Evolutionary conservation across 2,888 invertebrate genomes (phyloP).

Genomic region (Drosophila nigricruria): DNA sequence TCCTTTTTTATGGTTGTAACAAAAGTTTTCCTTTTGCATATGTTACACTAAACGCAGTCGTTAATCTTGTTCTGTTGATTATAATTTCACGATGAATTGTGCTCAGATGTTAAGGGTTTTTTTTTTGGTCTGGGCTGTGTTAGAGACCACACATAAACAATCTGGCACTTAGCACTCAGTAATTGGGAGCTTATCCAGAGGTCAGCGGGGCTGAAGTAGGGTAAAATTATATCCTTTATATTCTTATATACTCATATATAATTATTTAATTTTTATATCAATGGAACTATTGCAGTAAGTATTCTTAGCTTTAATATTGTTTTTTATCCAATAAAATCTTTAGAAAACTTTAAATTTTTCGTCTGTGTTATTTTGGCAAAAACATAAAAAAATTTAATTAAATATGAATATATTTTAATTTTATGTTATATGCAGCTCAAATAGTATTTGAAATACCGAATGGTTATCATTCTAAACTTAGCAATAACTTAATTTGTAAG

Average conservation of each 20-base stretch:
- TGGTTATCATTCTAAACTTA: no score
- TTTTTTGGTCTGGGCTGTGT: background rate
- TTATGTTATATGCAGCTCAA: no score
- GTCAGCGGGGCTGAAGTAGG: background rate
- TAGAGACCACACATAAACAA: background rate
- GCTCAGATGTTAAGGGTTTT: slow-evolving; percentile 33
- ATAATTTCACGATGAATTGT: slow-evolving; percentile 44
- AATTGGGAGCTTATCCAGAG: background rate
- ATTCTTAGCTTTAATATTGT: no score
- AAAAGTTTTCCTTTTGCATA: slow-evolving; percentile 68
- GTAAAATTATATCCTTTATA: background rate
- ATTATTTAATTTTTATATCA: background rate
- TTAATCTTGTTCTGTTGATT: slow-evolving; percentile 50
- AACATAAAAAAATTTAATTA: no score
- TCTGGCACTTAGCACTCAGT: slow-evolving; percentile 4
- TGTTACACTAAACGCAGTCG: slow-evolving; percentile 37
- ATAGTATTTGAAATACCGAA: no score
- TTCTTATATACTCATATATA: background rate
- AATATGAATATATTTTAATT: no score
- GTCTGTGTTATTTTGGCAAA: no score
- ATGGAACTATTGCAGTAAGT: no score
- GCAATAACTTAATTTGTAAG: no score
- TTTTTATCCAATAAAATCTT: no score
- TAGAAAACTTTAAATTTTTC: no score
- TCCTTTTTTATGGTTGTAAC: background rate